Evolutionary conservation across 2,113 vertebrate species (phyloP).

Genomic region (Steatornis caripensis): DNA sequence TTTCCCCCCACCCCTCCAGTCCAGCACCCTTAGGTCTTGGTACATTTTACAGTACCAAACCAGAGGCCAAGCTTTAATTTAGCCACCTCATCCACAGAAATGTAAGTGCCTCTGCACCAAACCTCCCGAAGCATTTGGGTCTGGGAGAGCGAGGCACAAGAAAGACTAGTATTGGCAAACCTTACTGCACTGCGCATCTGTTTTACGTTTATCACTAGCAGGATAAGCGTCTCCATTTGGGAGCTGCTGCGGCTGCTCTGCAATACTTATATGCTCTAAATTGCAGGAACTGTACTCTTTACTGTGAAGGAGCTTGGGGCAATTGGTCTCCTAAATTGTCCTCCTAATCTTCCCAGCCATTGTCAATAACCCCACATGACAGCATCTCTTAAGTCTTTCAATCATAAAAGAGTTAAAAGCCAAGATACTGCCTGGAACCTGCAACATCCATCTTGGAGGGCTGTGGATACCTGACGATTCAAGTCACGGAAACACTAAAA

Average conservation of each 20-base stretch:
- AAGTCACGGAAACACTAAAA: neutral
- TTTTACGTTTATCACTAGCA: neutral
- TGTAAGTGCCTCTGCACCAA: accelerated
- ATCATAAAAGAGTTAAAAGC: neutral
- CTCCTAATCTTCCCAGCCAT: neutral
- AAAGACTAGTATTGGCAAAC: neutral
- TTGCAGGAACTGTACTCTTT: neutral
- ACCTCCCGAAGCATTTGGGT: neutral
- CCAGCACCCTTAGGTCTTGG: neutral
- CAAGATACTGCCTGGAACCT: neutral
- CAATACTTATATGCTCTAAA: neutral
- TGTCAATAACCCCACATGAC: neutral
- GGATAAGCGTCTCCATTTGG: accelerated
- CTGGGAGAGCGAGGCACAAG: neutral
- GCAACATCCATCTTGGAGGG: neutral
- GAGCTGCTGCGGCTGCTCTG: neutral
- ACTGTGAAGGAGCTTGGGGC: neutral
- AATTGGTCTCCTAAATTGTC: neutral
- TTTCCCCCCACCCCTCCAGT: accelerated
- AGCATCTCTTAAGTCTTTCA: neutral
- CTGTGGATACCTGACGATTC: neutral
- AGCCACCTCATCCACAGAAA: neutral
- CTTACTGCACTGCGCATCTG: neutral
- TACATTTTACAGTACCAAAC: neutral
- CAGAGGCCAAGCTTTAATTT: neutral